Evolutionary conservation across 2,113 vertebrate species (phyloP), one percentile per base, ranked within the genome.

Genomic region (Actinemys pallida): DNA sequence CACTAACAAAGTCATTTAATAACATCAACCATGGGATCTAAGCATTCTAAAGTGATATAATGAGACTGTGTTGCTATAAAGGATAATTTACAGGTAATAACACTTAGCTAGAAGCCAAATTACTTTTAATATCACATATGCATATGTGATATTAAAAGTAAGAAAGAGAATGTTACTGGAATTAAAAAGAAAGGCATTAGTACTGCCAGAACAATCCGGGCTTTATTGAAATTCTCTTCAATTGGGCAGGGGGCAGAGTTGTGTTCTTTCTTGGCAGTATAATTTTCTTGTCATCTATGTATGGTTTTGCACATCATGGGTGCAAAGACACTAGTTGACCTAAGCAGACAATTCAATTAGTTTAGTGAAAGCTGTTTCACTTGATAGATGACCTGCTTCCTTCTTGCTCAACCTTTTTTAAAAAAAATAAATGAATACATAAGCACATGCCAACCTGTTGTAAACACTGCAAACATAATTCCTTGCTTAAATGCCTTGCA

Each of bases 291-390:
- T 72, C 78, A 59, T 22, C 87, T 27, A 20, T n/a, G 47, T 16
- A 50, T 88, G 24, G 45, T 80, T 93, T 87, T 91, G 81, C 93
- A 79, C 86, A 89, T 81, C 65, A 96, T 75, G 53, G 89, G 62
- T 86, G 76, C 42, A 89, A 12, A 56, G 57, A 27, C 81, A 49
- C 3, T 24, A 86, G 11, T 76, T 94, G 88, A 85, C 69, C 47
- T 80, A 93, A 93, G 35, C 47, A 95, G 65, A 76, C 42, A 35
- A 72, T 89, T 94, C 87, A 72, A 84, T 94, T 94, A 13, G 31
- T 89, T 95, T 79, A 47, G 59, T n/a, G 72, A 86, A 39, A 86
- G 22, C 10, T 53, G 82, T 81, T 95, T 92, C 49, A 81, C 87
- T 56, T 2, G 7, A 91, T 93, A 96, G 57, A 89, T 31, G 4